A percentile compares a stretch with the other conserved stretches of the same genome.
Conservation (phyloP, 2,888 invertebrate species). For the Agrochola lychnidis region DNA sequence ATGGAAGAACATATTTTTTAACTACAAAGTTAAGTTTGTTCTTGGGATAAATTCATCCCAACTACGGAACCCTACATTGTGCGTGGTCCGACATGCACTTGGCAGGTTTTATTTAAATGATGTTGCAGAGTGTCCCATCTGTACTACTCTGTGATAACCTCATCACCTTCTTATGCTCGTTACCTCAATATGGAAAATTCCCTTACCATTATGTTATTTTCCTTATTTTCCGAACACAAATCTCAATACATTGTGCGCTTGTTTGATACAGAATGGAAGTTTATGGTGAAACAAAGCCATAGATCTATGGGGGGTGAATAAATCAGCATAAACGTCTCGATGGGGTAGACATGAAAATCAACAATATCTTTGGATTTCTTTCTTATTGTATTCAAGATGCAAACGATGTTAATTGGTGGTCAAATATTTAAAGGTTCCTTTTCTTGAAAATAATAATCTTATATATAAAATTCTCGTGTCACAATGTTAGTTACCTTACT, state of each 20-base stretch:
- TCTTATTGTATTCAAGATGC: neutral
- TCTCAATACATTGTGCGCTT: constrained; percentile 44
- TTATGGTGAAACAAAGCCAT: constrained; percentile 11
- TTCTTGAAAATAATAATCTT: too few species aligned
- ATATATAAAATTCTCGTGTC: too few species aligned
- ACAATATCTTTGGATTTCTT: constrained; percentile 2
- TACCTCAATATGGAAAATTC: neutral
- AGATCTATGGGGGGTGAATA: constrained; percentile 72
- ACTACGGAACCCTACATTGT: too few species aligned
- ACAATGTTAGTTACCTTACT: too few species aligned
- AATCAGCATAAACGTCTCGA: constrained; percentile 62
- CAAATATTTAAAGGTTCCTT: constrained; percentile 22
- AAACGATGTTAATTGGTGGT: constrained; percentile 21
- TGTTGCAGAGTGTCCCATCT: too few species aligned
- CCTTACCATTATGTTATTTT: constrained; percentile 8
- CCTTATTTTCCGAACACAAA: constrained; percentile 34
- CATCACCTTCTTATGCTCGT: neutral
- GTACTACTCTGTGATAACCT: too few species aligned
- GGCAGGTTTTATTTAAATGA: too few species aligned
- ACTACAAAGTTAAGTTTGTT: too few species aligned
- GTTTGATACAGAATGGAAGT: constrained; percentile 28
- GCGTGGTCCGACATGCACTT: too few species aligned
- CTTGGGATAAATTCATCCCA: too few species aligned
- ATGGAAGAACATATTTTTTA: too few species aligned
- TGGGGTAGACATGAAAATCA: constrained; percentile 10